A percentile compares a stretch with the other conserved stretches of the same genome.
These are phyloP conservation scores for Caenorhabditis remanei DNA, from an alignment of 1,140 invertebrate species.

Conservation along the genomic window DNA sequence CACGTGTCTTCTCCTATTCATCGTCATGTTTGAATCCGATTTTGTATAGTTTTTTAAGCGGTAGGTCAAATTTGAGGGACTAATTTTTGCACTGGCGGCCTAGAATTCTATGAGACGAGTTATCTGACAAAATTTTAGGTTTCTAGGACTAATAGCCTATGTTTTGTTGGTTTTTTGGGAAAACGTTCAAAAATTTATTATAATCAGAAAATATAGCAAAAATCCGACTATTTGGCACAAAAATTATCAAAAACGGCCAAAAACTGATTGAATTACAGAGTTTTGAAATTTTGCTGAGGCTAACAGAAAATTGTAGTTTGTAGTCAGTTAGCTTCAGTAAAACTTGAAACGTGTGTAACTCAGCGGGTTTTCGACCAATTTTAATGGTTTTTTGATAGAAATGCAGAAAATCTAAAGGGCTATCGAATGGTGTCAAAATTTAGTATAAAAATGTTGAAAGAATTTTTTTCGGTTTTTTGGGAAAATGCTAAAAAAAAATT, in stretches of 20 bases:
- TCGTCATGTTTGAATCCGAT: slow-evolving; percentile 62
- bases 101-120: background rate
- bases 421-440: no score
- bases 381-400: background rate
- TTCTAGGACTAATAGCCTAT: no score
- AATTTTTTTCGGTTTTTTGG: no score
- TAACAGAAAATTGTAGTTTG: background rate
- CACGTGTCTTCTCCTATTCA: slow-evolving; percentile 60
- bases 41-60: slow-evolving; percentile 60
- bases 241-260: no score
- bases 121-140: no score
- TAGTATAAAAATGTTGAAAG: no score
- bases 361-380: background rate
- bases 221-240: no score
- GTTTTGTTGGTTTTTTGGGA: no score
- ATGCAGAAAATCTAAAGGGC: background rate
- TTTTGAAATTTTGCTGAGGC: background rate
- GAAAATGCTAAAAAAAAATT: no score
- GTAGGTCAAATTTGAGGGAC: slow-evolving; percentile 20
- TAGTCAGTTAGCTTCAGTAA: background rate
- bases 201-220: no score
- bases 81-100: background rate
- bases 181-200: no score
- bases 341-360: background rate
- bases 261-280: background rate